Conservation (phyloP, 2,888 invertebrate species). For the Agrilus biguttatus region DNA sequence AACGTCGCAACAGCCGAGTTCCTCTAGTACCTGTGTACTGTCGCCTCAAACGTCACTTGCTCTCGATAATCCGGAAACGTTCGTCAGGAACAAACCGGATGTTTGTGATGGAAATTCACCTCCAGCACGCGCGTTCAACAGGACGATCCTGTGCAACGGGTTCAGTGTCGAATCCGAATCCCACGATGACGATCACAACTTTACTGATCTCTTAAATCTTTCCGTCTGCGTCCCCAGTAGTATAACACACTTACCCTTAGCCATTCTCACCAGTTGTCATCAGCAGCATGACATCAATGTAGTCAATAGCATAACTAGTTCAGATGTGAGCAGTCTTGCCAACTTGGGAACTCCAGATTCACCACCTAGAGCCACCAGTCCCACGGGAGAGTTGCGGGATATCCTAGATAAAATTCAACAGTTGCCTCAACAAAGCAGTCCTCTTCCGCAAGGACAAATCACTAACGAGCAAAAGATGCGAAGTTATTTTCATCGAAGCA, state of each 20-base stretch:
- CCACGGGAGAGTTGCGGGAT: slow-evolving; percentile 60
- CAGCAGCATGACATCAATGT: slow-evolving; percentile 21
- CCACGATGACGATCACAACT: slow-evolving; percentile 26
- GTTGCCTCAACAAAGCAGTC: slow-evolving; percentile 37
- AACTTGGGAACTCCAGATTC: slow-evolving; percentile 55
- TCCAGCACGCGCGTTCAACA: too few relatives aligned
- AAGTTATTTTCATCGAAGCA: slow-evolving; percentile 36
- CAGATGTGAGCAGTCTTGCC: slow-evolving; percentile 55
- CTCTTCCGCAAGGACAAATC: slow-evolving; percentile 31
- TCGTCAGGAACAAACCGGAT: too few relatives aligned
- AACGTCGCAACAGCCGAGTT: too few relatives aligned
- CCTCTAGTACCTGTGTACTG: too few relatives aligned
- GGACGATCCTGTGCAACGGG: slow-evolving; percentile 1
- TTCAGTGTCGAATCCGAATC: slow-evolving; percentile 23
- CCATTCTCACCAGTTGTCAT: slow-evolving; percentile 17
- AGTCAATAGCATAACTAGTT: slow-evolving; percentile 34
- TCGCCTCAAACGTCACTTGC: too few relatives aligned
- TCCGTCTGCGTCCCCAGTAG: slow-evolving; percentile 26
- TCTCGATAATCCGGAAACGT: too few relatives aligned
- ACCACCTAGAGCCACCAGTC: slow-evolving; percentile 71
- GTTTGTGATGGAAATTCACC: too few relatives aligned
- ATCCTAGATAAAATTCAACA: slow-evolving; percentile 59
- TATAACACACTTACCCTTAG: slow-evolving; percentile 18
- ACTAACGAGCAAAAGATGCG: slow-evolving; percentile 19
- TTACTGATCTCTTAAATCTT: slow-evolving; percentile 27